These are phyloP conservation scores for Pocota personata DNA, from an alignment of 2,888 invertebrate species.

Conservation along the genomic window DNA sequence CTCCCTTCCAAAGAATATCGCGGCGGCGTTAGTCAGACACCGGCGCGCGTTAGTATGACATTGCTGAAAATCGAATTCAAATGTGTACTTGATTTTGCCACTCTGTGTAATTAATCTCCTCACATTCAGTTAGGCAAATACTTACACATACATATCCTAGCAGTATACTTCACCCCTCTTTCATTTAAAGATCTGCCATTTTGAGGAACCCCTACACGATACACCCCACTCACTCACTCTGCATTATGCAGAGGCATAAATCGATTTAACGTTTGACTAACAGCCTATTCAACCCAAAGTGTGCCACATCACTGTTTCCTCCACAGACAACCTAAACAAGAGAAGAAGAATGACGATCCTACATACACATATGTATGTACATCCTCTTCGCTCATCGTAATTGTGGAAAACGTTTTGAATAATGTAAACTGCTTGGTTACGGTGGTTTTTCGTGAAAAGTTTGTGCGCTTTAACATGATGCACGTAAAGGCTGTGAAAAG, in stretches of 20 bases:
- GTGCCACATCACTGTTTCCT: conserved; percentile 23
- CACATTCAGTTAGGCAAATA: conserved; percentile 3
- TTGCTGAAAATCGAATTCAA: conserved; percentile 8
- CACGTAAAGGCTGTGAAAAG: conserved; percentile 35
- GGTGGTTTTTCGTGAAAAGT: conserved; percentile 9
- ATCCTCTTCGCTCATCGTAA: background rate
- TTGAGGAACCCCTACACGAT: background rate
- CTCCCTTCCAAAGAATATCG: background rate
- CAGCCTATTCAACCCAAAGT: conserved; percentile 39
- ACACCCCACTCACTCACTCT: background rate
- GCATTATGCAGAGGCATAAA: conserved; percentile 35
- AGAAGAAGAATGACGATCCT: background rate
- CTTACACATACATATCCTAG: background rate
- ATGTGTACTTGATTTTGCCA: conserved; percentile 19
- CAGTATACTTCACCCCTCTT: background rate
- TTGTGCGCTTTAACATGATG: conserved; percentile 10
- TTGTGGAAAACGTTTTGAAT: conserved; percentile 44
- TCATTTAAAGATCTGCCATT: background rate
- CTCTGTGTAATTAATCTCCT: conserved; percentile 42
- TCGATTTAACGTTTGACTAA: conserved; percentile 59
- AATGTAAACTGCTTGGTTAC: conserved; percentile 47
- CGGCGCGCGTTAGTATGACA: background rate
- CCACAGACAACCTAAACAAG: background rate
- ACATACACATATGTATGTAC: too few species aligned
- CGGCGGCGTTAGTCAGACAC: background rate